These are phyloP conservation scores for Albula glossodonta DNA, from an alignment of 2,113 vertebrate species.

Conservation along the genomic window DNA sequence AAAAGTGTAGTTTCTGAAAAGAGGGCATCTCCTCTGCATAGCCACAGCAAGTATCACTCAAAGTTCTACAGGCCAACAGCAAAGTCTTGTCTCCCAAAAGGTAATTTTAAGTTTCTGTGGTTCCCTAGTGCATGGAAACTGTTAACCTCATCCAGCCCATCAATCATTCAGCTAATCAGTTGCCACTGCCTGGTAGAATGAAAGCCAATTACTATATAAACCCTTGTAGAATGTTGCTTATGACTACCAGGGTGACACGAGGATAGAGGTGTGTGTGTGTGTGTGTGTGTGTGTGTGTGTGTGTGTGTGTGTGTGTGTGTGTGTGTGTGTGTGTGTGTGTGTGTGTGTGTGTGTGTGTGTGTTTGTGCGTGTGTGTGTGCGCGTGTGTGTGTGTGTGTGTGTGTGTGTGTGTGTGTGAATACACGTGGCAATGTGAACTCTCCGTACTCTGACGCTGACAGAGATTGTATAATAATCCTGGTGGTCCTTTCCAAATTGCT, in stretches of 20 bases:
- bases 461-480: conserved; percentile 4
- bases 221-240: conserved; percentile 18
- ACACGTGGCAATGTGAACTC: not conserved
- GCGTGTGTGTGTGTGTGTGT: too few relatives aligned
- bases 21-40: too few relatives aligned
- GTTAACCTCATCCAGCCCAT: not conserved
- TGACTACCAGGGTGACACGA: not conserved
- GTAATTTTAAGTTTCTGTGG: not conserved
- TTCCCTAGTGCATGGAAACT: not conserved
- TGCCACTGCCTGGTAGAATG: not conserved
- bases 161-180: not conserved
- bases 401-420: not conserved
- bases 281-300: too few relatives aligned
- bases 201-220: not conserved
- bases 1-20: too few relatives aligned
- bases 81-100: too few relatives aligned
- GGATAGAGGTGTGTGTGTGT: not conserved
- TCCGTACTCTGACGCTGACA: too few relatives aligned
- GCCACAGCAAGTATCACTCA: too few relatives aligned
- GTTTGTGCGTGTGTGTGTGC: too few relatives aligned
- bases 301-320: too few relatives aligned
- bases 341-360: not conserved
- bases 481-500: conserved; percentile 27
- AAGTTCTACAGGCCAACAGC: too few relatives aligned
- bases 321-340: not conserved